phyloP scores from a whole-genome alignment of 2,888 invertebrate species.

The Pyrgus malvae region DNA sequence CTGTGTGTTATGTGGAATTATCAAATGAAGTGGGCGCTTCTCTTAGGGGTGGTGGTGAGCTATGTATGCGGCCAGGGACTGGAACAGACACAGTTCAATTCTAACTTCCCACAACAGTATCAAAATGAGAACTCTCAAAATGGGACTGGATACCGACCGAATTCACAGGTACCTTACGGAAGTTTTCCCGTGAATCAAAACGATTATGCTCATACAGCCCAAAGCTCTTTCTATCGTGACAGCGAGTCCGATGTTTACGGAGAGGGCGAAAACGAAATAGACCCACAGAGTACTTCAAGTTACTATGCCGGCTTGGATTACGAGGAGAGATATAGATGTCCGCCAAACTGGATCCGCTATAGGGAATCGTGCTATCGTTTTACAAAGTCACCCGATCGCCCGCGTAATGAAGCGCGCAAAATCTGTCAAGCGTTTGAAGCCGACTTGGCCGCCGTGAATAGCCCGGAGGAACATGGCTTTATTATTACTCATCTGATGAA shows the following conservation, averaged over 20 bases:
- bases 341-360: slow-evolving; percentile 92
- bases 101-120: slow-evolving; percentile 58
- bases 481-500: slow-evolving; percentile 90
- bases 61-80: slow-evolving; percentile 58
- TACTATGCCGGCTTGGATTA: slow-evolving; percentile 72
- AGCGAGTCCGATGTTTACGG: slow-evolving; percentile 56
- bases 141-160: slow-evolving; percentile 56
- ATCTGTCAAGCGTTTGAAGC: slow-evolving; percentile 92
- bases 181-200: slow-evolving; percentile 65
- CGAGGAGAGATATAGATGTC: slow-evolving; percentile 84
- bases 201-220: slow-evolving; percentile 56
- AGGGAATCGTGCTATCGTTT: slow-evolving; percentile 94
- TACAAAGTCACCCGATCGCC: slow-evolving; percentile 91
- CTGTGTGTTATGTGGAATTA: slow-evolving; percentile 13
- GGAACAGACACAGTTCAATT: slow-evolving; percentile 56
- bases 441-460: slow-evolving; percentile 90
- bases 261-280: slow-evolving; percentile 62
- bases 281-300: slow-evolving; percentile 62
- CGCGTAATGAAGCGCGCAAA: slow-evolving; percentile 89
- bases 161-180: slow-evolving; percentile 66
- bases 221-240: slow-evolving; percentile 70
- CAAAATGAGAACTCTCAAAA: slow-evolving; percentile 53
- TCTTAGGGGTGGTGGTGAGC: slow-evolving; percentile 50
- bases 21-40: slow-evolving; percentile 56
- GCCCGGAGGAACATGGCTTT: slow-evolving; percentile 93